phyloP scores from a whole-genome alignment of 2,888 invertebrate genomes.

The Orthosia cruda region DNA sequence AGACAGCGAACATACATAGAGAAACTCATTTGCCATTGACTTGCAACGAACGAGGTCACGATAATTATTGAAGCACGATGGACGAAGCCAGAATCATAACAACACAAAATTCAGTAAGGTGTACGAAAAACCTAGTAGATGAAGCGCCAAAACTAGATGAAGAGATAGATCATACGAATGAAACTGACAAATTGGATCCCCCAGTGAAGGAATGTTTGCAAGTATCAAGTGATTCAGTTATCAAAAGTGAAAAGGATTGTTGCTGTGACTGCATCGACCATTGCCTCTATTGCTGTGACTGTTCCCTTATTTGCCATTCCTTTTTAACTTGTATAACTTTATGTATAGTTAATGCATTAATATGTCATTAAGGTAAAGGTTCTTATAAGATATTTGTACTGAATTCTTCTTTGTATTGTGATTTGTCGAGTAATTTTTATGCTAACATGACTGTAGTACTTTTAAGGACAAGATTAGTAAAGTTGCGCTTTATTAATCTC shows the following conservation, averaged over 20 bases:
- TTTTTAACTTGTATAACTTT: constrained; percentile 35
- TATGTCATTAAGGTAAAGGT: not conserved
- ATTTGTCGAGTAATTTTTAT: no score
- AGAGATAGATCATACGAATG: not conserved
- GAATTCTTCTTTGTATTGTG: no score
- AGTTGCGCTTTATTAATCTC: no score
- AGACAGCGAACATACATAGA: not conserved
- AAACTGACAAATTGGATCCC: not conserved
- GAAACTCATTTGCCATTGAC: not conserved
- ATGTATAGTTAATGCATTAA: constrained; percentile 34
- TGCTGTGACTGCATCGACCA: constrained; percentile 40
- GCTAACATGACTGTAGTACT: no score
- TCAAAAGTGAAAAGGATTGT: not conserved
- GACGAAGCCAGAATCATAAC: constrained; percentile 26
- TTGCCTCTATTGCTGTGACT: constrained; percentile 52
- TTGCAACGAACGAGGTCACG: not conserved
- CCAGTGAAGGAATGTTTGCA: not conserved
- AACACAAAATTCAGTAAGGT: constrained; percentile 11
- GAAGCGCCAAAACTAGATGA: not conserved
- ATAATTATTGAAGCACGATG: constrained; percentile 1
- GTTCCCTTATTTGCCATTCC: constrained; percentile 37
- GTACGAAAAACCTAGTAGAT: not conserved
- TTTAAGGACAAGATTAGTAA: no score
- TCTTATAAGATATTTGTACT: no score
- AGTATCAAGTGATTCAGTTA: constrained; percentile 1